These are phyloP conservation scores for Acanthosepion pharaonis DNA, from an alignment of 2,888 invertebrate genomes.

Conservation along the genomic window DNA sequence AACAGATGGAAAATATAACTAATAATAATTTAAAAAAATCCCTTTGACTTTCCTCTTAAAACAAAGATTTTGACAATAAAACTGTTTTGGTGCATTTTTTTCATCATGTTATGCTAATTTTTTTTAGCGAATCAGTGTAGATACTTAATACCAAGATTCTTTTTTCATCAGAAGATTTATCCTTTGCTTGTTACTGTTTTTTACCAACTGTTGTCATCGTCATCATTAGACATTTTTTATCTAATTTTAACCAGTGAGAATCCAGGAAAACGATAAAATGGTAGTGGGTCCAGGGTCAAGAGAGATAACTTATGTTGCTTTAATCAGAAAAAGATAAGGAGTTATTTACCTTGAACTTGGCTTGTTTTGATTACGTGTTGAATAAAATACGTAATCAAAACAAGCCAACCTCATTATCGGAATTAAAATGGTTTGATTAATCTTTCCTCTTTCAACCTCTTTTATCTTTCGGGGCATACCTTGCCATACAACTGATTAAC, in stretches of 20 bases:
- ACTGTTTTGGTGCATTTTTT: too few species aligned
- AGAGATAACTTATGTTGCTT: not conserved
- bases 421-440: not conserved
- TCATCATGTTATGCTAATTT: too few species aligned
- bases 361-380: not conserved
- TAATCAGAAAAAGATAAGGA: not conserved
- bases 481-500: not conserved
- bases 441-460: not conserved
- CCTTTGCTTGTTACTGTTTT: too few species aligned
- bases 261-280: not conserved
- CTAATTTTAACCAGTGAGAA: not conserved
- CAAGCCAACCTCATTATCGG: not conserved
- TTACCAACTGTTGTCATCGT: too few species aligned
- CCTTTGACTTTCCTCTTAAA: too few species aligned
- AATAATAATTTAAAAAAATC: too few species aligned
- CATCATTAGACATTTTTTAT: not conserved
- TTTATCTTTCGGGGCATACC: not conserved
- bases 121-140: too few species aligned
- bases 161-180: too few species aligned
- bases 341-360: not conserved
- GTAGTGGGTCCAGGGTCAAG: not conserved
- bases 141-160: too few species aligned
- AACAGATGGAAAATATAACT: too few species aligned
- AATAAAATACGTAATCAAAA: too few species aligned
- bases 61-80: too few species aligned